Evolutionary conservation across 2,113 vertebrate species (phyloP).

Genomic region (Plectropomus leopardus): DNA sequence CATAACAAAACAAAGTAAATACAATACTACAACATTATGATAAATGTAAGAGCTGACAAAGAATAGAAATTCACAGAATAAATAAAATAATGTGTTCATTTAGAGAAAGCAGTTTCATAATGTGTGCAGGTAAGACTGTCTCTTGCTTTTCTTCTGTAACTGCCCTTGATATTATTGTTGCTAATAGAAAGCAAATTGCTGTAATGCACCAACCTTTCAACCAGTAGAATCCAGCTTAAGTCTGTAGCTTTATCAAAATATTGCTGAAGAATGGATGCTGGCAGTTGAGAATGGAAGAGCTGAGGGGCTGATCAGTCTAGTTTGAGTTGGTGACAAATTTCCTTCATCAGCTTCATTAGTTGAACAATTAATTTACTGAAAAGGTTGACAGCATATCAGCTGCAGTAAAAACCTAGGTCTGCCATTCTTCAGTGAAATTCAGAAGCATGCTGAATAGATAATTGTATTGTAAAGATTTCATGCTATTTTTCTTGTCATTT

Average conservation of each 20-base stretch:
- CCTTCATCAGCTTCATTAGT: no score
- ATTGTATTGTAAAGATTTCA: no score
- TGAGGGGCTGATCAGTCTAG: background rate
- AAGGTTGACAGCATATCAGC: background rate
- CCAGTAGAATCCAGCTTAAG: constrained; percentile 72
- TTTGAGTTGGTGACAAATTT: background rate
- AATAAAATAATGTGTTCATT: constrained; percentile 7
- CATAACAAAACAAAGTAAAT: background rate
- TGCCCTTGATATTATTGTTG: constrained; percentile 51
- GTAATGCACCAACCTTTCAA: constrained; percentile 76
- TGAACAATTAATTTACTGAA: no score
- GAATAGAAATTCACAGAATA: background rate
- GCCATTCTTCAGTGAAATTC: background rate
- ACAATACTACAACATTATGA: background rate
- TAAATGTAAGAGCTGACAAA: background rate
- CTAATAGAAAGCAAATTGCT: constrained; percentile 79
- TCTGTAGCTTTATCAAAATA: constrained; percentile 74
- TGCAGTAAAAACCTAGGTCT: background rate
- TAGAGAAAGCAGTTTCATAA: background rate
- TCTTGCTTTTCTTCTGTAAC: constrained; percentile 49
- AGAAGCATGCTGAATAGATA: background rate
- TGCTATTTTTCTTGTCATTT: no score
- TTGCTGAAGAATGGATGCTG: constrained; percentile 51
- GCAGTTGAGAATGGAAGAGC: background rate
- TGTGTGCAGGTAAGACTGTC: constrained; percentile 18